Conservation (phyloP, 2,888 invertebrate genomes). For the Plutella xylostella region DNA sequence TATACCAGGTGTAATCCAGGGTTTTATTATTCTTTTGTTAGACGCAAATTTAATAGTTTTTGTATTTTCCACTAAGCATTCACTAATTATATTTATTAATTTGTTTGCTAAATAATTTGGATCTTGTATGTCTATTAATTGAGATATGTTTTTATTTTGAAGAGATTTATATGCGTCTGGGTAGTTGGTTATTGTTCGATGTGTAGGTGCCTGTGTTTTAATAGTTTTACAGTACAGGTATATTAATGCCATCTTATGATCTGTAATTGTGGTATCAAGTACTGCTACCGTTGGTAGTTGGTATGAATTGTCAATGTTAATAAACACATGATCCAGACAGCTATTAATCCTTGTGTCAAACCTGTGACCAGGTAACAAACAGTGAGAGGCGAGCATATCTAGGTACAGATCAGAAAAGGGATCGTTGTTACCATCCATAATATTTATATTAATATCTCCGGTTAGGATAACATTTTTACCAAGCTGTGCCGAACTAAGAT, state of each 20-base stretch:
- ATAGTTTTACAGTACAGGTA: background rate
- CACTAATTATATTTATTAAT: background rate
- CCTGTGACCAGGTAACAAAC: background rate
- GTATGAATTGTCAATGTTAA: background rate
- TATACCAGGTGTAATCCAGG: background rate
- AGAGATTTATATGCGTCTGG: background rate
- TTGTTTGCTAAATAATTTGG: background rate
- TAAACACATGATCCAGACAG: too few relatives aligned
- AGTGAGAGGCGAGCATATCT: background rate
- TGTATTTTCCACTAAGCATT: background rate
- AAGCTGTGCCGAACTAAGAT: background rate
- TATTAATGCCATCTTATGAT: background rate
- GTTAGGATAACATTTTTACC: background rate
- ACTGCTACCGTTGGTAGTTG: background rate
- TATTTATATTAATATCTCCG: background rate
- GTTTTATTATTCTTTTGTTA: background rate
- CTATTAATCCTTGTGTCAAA: too few relatives aligned
- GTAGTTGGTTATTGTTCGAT: background rate
- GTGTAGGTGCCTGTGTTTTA: too few relatives aligned
- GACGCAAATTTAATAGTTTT: background rate
- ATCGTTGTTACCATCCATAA: background rate
- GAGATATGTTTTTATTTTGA: background rate
- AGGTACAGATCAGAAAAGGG: background rate
- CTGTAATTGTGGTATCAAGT: background rate
- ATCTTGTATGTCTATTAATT: background rate